Percentiles rank a stretch among this genome's conserved stretches.
phyloP scores from a whole-genome alignment of 37 sponge, comb jelly and placozoan species.

The Amphimedon queenslandica region DNA sequence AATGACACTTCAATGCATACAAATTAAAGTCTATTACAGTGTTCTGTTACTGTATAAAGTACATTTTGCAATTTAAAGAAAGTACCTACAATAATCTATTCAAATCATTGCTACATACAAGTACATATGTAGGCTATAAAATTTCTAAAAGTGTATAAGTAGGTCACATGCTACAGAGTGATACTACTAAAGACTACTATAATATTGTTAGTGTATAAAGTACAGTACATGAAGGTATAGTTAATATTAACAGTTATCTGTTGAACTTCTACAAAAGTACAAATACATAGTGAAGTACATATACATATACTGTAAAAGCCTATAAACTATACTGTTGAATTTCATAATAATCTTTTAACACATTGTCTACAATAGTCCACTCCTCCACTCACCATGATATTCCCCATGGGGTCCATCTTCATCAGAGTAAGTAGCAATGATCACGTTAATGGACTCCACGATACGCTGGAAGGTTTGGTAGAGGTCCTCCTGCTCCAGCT shows the following conservation, averaged over 20 bases:
- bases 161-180: no score
- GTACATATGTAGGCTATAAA: no score
- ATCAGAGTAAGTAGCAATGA: slow-evolving; percentile 92
- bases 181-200: no score
- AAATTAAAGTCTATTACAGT: not conserved
- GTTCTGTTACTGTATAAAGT: not conserved
- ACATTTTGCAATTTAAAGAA: not conserved
- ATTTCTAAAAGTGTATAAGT: no score
- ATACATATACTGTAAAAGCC: no score
- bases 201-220: no score
- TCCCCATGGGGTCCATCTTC: slow-evolving; percentile 96
- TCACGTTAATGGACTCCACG: slow-evolving; percentile 96
- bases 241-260: no score
- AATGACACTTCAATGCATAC: not conserved
- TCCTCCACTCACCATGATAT: slow-evolving; percentile 62
- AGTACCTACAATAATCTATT: not conserved
- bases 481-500: slow-evolving; percentile 91
- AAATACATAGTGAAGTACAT: no score
- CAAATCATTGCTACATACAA: no score
- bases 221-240: no score
- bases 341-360: not conserved
- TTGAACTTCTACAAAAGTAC: no score
- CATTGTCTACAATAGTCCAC: not conserved
- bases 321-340: no score
- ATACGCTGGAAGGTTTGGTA: slow-evolving; percentile 98